Conservation (phyloP, 92 coral and sea anemone genomes). For the Zoanthus solanderi region DNA sequence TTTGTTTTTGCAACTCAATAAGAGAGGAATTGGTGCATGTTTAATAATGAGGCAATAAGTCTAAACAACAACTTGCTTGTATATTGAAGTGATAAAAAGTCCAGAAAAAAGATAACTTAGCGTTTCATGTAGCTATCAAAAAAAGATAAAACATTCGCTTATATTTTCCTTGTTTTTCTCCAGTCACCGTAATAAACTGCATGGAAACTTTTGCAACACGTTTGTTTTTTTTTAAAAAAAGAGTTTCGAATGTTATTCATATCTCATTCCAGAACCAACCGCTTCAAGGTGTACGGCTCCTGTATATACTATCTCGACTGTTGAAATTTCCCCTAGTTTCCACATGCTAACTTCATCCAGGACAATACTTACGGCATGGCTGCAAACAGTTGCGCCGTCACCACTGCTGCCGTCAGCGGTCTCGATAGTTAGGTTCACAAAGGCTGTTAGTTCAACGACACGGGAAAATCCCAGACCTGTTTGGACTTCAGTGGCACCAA, state of each 20-base stretch:
- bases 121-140: too few species aligned
- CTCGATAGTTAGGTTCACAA: neutral
- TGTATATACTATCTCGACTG: neutral
- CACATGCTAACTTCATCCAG: neutral
- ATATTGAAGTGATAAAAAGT: too few species aligned
- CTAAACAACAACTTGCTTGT: too few species aligned
- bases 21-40: too few species aligned
- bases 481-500: conserved; percentile 34
- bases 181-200: neutral
- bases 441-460: neutral
- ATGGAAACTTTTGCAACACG: neutral
- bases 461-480: neutral
- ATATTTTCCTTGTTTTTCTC: too few species aligned
- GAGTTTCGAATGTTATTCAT: neutral
- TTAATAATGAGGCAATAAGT: too few species aligned
- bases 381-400: conserved; percentile 17
- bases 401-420: conserved; percentile 15
- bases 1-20: too few species aligned
- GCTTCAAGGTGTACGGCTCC: conserved; percentile 24
- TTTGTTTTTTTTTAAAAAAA: neutral
- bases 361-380: conserved; percentile 4
- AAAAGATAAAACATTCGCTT: too few species aligned
- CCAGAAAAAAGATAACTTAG: too few species aligned
- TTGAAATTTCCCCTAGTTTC: conserved; percentile 1
- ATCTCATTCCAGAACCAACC: conserved; percentile 31